phyloP scores from a whole-genome alignment of 2,797 vertebrate genomes.

The Enteromius thamalakanensis region DNA sequence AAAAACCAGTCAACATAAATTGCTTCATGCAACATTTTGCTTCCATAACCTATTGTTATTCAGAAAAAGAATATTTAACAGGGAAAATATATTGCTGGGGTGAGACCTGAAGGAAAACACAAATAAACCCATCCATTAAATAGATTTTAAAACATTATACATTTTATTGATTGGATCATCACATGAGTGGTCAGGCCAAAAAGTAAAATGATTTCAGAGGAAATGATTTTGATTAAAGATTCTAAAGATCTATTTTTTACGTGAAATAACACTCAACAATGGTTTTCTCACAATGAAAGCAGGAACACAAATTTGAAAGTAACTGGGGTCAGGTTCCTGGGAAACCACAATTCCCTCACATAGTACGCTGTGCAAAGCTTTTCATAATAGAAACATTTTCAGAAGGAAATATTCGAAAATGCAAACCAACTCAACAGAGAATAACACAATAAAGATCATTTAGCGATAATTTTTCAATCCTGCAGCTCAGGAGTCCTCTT shows the following conservation, averaged over 20 bases:
- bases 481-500: not conserved
- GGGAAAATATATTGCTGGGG: not conserved
- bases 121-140: not conserved
- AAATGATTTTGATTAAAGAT: not conserved
- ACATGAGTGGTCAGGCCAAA: not conserved
- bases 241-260: not conserved
- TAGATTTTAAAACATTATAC: not conserved
- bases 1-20: not conserved
- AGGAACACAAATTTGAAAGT: not conserved
- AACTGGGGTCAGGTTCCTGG: not conserved
- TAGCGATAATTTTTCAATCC: not conserved
- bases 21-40: not conserved
- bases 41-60: not conserved
- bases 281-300: not conserved
- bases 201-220: not conserved
- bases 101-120: not conserved
- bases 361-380: not conserved
- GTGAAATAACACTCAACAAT: not conserved
- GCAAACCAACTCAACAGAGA: not conserved
- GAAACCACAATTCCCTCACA: not conserved
- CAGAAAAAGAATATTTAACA: not conserved
- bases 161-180: not conserved
- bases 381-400: not conserved
- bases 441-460: not conserved
- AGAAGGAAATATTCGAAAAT: not conserved